Base-by-base conservation (phyloP, 2,113 vertebrate species). In the Xenopus borealis region DNA sequence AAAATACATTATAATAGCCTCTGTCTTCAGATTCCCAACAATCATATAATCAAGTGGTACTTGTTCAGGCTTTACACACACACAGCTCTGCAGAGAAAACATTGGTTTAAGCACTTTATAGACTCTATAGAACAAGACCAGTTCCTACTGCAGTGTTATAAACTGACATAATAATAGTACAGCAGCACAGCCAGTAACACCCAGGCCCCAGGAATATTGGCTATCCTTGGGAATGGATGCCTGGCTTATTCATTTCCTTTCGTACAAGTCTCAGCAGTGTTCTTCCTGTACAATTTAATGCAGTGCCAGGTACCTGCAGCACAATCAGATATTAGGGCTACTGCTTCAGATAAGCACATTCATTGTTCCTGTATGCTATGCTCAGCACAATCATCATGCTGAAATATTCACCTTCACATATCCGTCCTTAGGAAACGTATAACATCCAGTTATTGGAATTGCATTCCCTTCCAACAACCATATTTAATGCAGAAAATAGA, bases 241-340 rank as follows among this genome's bases (percentile, higher is more conserved):
- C 17, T 20, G 58, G 20, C 58, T 61, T 61, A 55, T 61, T 61
- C 58, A 61, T 61, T 61, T 61, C 58, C 58, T 61, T 11, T 61
- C 11, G 3, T 23, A 61, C 58, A 61, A 61, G 58, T 61, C 18
- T 23, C 58, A 61, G 58, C 58, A 61, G 19, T 13, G 19, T 27
- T 61, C 20, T 27, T 20, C 58, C 20, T 20, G 13, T 20, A 16
- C 19, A 18, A 27, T 23, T 10, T 61, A 61, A 27, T 12, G 20
- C 58, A 10, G 4, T 61, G 58, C 20, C 58, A 23, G 18, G 18
- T 61, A 23, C 19, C 58, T 20, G 58, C 58, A 12, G 58, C 20
- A 61, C 7, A 20, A 27, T 14, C 58, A 61, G 18, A 61, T 61
- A 61, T 27, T 27, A 61, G 58, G 58, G 18, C 20, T 61, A 61